Evolutionary conservation across 2,797 vertebrate species (phyloP).

Genomic region (Coregonus sp.): DNA sequence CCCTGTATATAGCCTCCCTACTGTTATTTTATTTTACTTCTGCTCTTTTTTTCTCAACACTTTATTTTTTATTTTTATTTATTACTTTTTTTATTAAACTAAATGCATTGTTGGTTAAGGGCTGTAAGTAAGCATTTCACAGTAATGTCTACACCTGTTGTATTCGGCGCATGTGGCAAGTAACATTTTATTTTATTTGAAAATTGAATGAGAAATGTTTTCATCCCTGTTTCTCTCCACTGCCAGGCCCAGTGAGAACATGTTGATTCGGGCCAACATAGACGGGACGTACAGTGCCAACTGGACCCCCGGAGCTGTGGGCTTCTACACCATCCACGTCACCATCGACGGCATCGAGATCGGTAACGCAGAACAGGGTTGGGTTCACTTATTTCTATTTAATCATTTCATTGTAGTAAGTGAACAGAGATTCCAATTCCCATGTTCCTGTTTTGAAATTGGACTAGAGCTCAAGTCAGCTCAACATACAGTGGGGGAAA

Average conservation of each 20-base stretch:
- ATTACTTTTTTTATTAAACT: too few species aligned
- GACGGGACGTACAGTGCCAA: conserved; percentile 99
- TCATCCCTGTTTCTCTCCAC: conserved; percentile 20
- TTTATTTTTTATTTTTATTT: too few species aligned
- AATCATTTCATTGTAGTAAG: not conserved
- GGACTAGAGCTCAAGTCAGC: not conserved
- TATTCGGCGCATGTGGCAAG: too few species aligned
- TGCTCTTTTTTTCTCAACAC: too few species aligned
- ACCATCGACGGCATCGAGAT: conserved; percentile 99
- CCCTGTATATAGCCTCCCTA: too few species aligned
- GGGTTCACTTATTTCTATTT: not conserved
- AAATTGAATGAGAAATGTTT: too few species aligned
- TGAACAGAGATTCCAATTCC: not conserved
- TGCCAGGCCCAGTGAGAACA: conserved; percentile 96
- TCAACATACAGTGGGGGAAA: not conserved
- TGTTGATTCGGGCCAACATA: conserved; percentile 98
- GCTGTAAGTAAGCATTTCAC: too few species aligned
- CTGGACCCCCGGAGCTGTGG: conserved; percentile 98
- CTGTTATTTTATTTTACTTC: too few species aligned
- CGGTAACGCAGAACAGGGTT: conserved; percentile 69
- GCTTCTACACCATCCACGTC: conserved; percentile 97
- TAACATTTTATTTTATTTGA: too few species aligned
- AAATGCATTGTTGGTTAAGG: too few species aligned
- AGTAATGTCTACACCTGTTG: too few species aligned
- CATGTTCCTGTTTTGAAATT: not conserved